A percentile compares a stretch with the other conserved stretches of the same genome.
Conservation (phyloP, 2,797 vertebrate genomes). For the Bradypus variegatus region DNA sequence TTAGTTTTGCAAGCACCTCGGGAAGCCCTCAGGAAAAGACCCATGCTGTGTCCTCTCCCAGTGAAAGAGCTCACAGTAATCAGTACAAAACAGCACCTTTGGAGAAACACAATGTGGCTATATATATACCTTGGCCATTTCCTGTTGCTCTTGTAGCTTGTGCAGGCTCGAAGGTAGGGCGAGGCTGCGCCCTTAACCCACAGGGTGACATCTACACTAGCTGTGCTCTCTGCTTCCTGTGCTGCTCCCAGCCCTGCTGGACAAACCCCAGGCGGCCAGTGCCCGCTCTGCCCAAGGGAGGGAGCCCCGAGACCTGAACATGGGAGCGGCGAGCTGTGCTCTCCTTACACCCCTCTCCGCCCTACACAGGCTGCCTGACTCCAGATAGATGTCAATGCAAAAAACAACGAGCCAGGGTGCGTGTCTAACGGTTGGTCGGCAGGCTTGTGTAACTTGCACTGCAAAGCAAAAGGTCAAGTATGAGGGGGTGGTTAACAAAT, state of each 20-base stretch:
- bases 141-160: constrained; percentile 75
- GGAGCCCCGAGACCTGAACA: neutral
- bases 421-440: neutral
- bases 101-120: constrained; percentile 75
- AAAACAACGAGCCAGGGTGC: neutral
- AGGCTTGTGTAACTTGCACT: constrained; percentile 24
- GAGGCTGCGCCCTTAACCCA: constrained; percentile 69
- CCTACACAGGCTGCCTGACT: neutral
- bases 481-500: constrained; percentile 28
- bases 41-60: constrained; percentile 62
- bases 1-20: constrained; percentile 17
- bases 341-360: neutral
- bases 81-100: constrained; percentile 72
- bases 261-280: neutral
- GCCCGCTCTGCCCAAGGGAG: neutral
- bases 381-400: neutral
- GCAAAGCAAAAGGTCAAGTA: constrained; percentile 25
- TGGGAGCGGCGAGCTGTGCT: neutral
- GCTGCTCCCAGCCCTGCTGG: neutral
- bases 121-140: constrained; percentile 76
- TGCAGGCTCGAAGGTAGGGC: constrained; percentile 62
- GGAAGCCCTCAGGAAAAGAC: constrained; percentile 28
- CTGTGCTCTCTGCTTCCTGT: constrained; percentile 48
- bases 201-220: constrained; percentile 59
- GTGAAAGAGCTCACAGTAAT: constrained; percentile 63